phyloP scores from a whole-genome alignment of 2,113 vertebrate genomes.

The Gobiocypris rarus region DNA sequence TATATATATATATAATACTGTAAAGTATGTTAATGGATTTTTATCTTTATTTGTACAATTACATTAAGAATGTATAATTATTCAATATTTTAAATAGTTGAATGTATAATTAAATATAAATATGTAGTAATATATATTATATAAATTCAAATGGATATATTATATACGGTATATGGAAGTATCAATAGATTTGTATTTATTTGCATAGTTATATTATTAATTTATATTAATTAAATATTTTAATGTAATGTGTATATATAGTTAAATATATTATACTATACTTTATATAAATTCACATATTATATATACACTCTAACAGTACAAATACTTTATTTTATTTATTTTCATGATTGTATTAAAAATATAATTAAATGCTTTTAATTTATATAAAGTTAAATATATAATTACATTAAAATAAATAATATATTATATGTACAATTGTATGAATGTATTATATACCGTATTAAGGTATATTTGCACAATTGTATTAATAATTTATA shows the following conservation, averaged over 20 bases:
- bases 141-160: neutral
- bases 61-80: too few relatives aligned
- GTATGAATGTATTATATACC: neutral
- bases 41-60: too few relatives aligned
- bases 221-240: neutral
- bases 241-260: neutral
- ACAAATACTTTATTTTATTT: too few relatives aligned
- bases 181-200: neutral
- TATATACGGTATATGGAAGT: neutral
- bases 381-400: neutral
- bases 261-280: neutral
- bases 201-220: neutral
- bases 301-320: too few relatives aligned
- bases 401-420: neutral
- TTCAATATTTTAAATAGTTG: too few relatives aligned
- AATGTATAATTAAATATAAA: too few relatives aligned
- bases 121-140: neutral
- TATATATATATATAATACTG: too few relatives aligned
- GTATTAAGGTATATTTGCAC: neutral
- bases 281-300: neutral
- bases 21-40: too few relatives aligned
- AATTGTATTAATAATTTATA: neutral
- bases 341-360: neutral
- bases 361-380: neutral
- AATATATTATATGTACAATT: neutral